phyloP scores from a whole-genome alignment of 1,140 invertebrate genomes.

The Bombus fervidus region DNA sequence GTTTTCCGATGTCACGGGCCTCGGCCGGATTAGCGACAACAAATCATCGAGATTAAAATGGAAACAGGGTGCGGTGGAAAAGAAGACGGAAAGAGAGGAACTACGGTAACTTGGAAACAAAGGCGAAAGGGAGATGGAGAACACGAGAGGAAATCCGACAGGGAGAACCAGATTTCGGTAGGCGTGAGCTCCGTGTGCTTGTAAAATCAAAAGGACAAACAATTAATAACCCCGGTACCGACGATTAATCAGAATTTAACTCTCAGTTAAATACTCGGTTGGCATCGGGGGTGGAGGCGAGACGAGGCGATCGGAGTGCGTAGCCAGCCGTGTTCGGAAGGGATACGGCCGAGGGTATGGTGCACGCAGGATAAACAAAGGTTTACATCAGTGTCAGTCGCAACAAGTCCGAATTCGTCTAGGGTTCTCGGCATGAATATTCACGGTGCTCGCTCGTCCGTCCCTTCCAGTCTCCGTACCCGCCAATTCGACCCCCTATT shows the following conservation, averaged over 20 bases:
- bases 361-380: conserved; percentile 78
- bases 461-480: conserved; percentile 50
- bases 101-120: conserved; percentile 12
- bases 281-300: background rate
- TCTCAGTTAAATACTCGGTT: conserved; percentile 74
- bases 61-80: conserved; percentile 24
- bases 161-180: conserved; percentile 45
- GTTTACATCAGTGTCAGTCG: conserved; percentile 83
- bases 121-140: conserved; percentile 36
- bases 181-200: conserved; percentile 58
- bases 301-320: conserved; percentile 25
- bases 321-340: conserved; percentile 17
- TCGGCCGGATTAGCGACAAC: conserved; percentile 79
- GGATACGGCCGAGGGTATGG: conserved; percentile 43
- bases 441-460: conserved; percentile 69
- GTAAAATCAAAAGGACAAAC: conserved; percentile 81
- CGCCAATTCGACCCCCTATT: conserved; percentile 51
- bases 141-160: conserved; percentile 10
- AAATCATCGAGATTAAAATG: conserved; percentile 81
- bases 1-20: conserved; percentile 46
- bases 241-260: conserved; percentile 80
- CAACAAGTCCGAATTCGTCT: conserved; percentile 82
- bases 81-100: conserved; percentile 39
- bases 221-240: conserved; percentile 79
- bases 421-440: conserved; percentile 80